Base-by-base conservation (phyloP, 2,797 vertebrate genomes). In the Sibirionetta formosa region DNA sequence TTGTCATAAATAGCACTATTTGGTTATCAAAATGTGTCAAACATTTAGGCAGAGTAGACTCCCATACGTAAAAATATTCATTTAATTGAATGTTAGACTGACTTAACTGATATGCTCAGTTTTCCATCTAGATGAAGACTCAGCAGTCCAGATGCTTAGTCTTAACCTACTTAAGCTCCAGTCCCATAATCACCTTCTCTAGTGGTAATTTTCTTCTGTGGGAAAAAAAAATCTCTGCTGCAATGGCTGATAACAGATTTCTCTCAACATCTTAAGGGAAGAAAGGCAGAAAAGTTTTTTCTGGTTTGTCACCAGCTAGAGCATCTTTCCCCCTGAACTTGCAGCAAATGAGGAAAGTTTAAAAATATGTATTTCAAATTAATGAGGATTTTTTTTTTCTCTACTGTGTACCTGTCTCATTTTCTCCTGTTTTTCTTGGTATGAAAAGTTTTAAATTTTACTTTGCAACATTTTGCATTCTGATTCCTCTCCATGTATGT, bases 31-130 rank as follows among this genome's bases (percentile, higher is more conserved):
- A 29, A 70, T 46, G 31, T 80, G 31, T 68, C 26, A 78, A 77
- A 35, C 14, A 23, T 15, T 82, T 29, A 40, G 60, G 22, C 9
- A 87, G 27, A 16, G 9, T 31, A 61, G 5, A 23, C 26, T 58
- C 20, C 36, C 0, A 0, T 1, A 42, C n/a, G 8, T 29, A 8
- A 31, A 70, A 29, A 14, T 68, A 17, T 42, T 85, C 6, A 50
- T 68, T 87, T 92, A 53, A 46, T 23, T 50, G 53, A 80, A 61
- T 44, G 9, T 4, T 77, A 58, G 17, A 14, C 13, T 91, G 87
- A 35, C 33, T 65, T 42, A 17, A 53, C 14, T 27, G 44, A 17
- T 46, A 31, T 7, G 7, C 20, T 54, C 50, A n/a, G 16, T 60
- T 90, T 73, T 66, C 77, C 75, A 89, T 31, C 7, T 73, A 36